Base-by-base conservation (phyloP, 2,888 invertebrate genomes). In the Anarsia innoxiella region DNA sequence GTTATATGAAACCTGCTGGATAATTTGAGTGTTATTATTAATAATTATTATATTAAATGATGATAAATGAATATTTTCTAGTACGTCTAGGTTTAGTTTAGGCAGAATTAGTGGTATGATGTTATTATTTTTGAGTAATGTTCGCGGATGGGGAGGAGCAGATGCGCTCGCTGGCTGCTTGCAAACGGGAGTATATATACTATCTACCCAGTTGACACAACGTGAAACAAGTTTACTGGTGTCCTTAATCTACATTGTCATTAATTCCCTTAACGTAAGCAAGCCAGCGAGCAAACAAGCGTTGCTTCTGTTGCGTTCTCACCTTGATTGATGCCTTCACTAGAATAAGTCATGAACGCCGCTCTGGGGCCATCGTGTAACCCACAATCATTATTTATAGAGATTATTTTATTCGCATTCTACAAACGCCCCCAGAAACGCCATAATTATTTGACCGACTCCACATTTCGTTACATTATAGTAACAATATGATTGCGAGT, bases 281-380 rank as follows among this genome's bases (percentile, higher is more conserved):
- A n/a, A n/a, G n/a, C n/a, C 14, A 6, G 13, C 12, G 19, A n/a
- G 26, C 10, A 13, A 34, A n/a, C n/a, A n/a, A 15, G 68, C 70
- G 67, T 59, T 60, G 65, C 63, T 67, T 71, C 61, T 55, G 54
- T 67, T 67, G 61, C 56, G 54, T 65, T 66, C 59, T 66, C 72
- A 73, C 68, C 58, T 65, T 63, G 53, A 67, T 72, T 60, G 67
- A 75, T 73, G 78, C 80, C 77, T 80, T 79, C 72, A 70, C 58
- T 74, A 70, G 68, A 48, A 49, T 59, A 56, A 57, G 57, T 53
- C 58, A 56, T 55, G 44, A 56, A 42, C 46, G 40, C 44, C 43
- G 44, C 41, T 61, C 56, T 55, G 61, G 59, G 61, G 56, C 40
- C 38, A 39, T 42, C 41, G 37, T 41, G 43, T 14, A 31, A 46